Conservation (phyloP, 2,113 vertebrate species). For the Chionis minor region DNA sequence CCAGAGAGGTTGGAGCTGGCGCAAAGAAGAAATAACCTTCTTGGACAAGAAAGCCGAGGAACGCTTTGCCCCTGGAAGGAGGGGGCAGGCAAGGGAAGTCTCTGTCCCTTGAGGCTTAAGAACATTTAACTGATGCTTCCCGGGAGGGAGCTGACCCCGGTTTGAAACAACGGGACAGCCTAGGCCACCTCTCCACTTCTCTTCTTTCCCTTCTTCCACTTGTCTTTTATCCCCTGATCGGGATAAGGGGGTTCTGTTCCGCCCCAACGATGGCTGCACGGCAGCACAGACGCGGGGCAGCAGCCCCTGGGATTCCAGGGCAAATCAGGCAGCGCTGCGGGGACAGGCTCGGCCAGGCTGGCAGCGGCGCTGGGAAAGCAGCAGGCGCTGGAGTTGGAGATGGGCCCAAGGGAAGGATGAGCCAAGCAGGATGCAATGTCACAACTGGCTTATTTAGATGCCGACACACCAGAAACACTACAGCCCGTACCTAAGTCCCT, state of each 20-base stretch:
- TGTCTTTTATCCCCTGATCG: rapidly evolving
- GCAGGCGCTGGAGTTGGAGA: rapidly evolving
- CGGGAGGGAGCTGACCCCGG: neutral
- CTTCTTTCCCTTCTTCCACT: too few relatives aligned
- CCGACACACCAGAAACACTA: rapidly evolving
- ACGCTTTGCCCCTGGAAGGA: neutral
- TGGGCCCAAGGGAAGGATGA: neutral
- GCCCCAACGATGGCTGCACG: rapidly evolving
- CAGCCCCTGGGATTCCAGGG: neutral
- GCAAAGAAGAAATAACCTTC: neutral
- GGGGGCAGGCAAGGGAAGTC: neutral
- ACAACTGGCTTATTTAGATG: rapidly evolving
- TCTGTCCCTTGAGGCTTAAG: neutral
- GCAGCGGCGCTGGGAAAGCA: too few relatives aligned
- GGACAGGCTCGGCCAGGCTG: neutral
- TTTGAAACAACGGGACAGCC: neutral
- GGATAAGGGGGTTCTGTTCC: neutral
- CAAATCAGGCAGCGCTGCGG: neutral
- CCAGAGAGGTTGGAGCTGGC: neutral
- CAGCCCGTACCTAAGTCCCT: rapidly evolving
- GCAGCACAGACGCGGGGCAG: rapidly evolving
- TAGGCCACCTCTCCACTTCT: neutral
- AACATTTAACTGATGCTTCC: neutral
- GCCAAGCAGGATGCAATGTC: neutral
- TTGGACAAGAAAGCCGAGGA: neutral